Conservation (phyloP, 2,113 vertebrate species). For the Globicephala melas region DNA sequence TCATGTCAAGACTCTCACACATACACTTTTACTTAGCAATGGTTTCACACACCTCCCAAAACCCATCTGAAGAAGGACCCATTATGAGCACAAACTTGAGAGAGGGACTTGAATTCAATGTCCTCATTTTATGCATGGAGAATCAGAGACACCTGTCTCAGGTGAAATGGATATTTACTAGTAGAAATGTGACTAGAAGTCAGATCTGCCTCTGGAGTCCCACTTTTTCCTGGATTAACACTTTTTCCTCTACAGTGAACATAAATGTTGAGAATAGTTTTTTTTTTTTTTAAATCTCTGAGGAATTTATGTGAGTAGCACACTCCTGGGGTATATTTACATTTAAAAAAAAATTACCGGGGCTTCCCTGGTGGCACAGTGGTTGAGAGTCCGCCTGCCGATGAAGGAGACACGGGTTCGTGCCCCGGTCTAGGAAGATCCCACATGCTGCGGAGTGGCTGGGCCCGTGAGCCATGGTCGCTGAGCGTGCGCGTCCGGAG, state of each 20-base stretch:
- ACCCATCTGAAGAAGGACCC: not conserved
- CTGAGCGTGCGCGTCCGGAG: no score
- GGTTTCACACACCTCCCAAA: not conserved
- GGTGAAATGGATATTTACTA: not conserved
- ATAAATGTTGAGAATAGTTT: not conserved
- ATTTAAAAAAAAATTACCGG: not conserved
- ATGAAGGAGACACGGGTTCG: no score
- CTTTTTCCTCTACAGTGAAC: not conserved
- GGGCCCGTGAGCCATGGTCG: no score
- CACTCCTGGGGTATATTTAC: not conserved
- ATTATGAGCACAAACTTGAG: not conserved
- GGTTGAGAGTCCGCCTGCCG: no score
- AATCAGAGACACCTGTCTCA: not conserved
- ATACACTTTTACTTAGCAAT: not conserved
- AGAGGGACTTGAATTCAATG: not conserved
- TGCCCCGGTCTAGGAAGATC: no score
- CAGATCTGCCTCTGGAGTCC: not conserved
- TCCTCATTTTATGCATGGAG: not conserved
- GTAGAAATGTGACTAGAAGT: not conserved
- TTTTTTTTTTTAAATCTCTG: not conserved
- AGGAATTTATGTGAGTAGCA: not conserved
- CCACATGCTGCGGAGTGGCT: no score
- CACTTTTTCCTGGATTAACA: not conserved
- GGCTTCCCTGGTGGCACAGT: no score
- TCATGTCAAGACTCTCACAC: not conserved